Evolutionary conservation across 2,113 vertebrate species (phyloP), one percentile per base, ranked within the genome.

Genomic region (Prolemur simus): DNA sequence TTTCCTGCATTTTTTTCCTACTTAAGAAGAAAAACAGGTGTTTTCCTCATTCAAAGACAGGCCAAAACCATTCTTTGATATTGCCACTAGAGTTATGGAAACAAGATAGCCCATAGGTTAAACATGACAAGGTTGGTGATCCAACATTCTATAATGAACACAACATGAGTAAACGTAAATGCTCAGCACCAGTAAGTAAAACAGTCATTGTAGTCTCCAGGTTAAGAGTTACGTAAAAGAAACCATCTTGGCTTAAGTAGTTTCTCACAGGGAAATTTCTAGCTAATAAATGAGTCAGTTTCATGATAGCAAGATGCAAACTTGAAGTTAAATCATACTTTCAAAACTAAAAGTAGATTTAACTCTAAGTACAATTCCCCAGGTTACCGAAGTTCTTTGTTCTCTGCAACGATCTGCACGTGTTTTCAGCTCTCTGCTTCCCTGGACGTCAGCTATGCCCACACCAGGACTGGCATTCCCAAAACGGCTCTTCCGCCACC

Each of bases 361-460:
- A 3, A 9, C 12, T 32, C 84, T 58, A 13, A 52, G 27, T 42
- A 11, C 1, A 4, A 32, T 56, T 56, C 21, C 49, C 25, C 71
- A 2, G 6, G 25, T 56, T 49, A 29, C 54, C 13, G 13, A 21
- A 37, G 32, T 56, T 45, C 21, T 25, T 45, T 4, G 54, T 21
- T 52, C 45, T 32, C 15, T 10, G 6, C 10, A 7, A 17, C 3
- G 47, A 18, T 6, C 13, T 56, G 49, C 11, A n/a, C 49, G 2
- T 15, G 10, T 32, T 32, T 17, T 60, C 56, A 64, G 25, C 66
- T 6, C 42, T 58, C 49, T 17, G 14, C 32, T 56, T 54, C 27
- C 11, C 58, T 7, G 66, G 8, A 10, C 32, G 12, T 10, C 68
- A 11, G n/a, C 5, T 0, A 1, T 8, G 1, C 23, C 37, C 60